Base-by-base conservation (phyloP, 1,140 invertebrate genomes). In the Papilio glaucus region DNA sequence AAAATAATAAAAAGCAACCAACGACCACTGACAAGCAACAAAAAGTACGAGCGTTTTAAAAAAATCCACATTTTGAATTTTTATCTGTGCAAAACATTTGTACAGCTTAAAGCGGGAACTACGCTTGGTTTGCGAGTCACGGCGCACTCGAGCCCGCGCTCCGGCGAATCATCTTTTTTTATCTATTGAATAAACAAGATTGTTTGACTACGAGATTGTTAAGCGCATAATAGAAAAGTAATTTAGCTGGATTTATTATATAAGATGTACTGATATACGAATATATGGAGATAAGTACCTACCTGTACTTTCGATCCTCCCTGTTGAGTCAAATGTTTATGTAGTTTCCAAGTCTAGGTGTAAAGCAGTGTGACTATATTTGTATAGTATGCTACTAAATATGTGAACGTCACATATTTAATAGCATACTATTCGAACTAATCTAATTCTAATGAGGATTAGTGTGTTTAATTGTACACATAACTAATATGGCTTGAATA, bases 111-210 rank as follows among this genome's bases (percentile, higher is more conserved):
- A 65, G 37, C 26, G 62, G 62, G 37, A 41, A 65, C 3, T 38
- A 37, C 37, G 15, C 61, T 38, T 37, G 37, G 61, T 39, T 38
- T 39, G 62, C 37, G 62, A 65, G 24, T 37, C 33, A 39, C 45
- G 13, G 18, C 45, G 45, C 37, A 65, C 15, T 65, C 9, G 18
- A 65, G 18, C 1, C 10, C 18, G 37, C 1, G 62, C 62, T 65
- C 9, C 10, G 29, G 15, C 37, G n/a, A 21, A 39, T 41, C 39
- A 63, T 39, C 15, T 77, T 12, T 73, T 71, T 76, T 78, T 53
- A 67, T 65, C 70, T 75, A 29, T 65, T 72, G 24, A 73, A 63
- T 73, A 63, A 67, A 72, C 33, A 41, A 57, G 26, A 29, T 39
- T 70, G 38, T 29, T 70, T 26, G 60, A 68, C 8, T 21, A 21